Percentiles rank a stretch among this genome's conserved stretches.
Conservation (phyloP, 2,797 vertebrate species). For the Pipistrellus pipistrellus region DNA sequence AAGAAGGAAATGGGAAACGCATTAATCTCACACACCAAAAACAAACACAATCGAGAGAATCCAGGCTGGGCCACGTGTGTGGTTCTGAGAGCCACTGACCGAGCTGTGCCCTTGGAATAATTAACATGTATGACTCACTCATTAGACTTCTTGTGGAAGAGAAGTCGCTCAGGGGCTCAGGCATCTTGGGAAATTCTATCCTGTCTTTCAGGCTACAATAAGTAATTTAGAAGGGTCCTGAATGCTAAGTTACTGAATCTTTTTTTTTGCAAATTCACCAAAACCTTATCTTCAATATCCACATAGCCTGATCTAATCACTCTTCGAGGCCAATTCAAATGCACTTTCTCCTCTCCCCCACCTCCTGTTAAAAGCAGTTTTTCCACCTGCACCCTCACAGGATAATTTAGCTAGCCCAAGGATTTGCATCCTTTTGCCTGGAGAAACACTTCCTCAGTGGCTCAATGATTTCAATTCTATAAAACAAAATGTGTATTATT, state of each 20-base stretch:
- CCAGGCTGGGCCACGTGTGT: rapidly evolving
- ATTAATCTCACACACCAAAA: not conserved
- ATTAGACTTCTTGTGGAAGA: not conserved
- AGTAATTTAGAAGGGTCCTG: constrained; percentile 22
- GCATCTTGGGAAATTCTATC: constrained; percentile 8
- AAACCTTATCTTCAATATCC: not conserved
- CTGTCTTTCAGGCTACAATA: not conserved
- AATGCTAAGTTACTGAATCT: not conserved
- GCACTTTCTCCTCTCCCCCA: not conserved
- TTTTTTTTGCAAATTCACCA: not conserved
- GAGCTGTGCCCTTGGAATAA: not conserved
- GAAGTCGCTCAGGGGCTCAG: not conserved
- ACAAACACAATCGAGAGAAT: not conserved
- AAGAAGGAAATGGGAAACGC: not conserved
- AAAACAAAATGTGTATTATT: not conserved
- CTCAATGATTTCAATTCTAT: not conserved
- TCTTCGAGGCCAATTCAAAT: not conserved
- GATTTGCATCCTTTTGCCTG: not conserved
- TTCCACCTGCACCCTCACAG: not conserved
- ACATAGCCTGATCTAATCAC: not conserved
- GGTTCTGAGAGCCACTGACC: not conserved
- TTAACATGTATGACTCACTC: not conserved
- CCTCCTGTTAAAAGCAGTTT: not conserved
- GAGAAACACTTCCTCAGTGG: not conserved
- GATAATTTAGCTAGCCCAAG: not conserved